These are phyloP conservation scores for Cylloceria caligata DNA, from an alignment of 2,888 invertebrate genomes.

Conservation along the genomic window DNA sequence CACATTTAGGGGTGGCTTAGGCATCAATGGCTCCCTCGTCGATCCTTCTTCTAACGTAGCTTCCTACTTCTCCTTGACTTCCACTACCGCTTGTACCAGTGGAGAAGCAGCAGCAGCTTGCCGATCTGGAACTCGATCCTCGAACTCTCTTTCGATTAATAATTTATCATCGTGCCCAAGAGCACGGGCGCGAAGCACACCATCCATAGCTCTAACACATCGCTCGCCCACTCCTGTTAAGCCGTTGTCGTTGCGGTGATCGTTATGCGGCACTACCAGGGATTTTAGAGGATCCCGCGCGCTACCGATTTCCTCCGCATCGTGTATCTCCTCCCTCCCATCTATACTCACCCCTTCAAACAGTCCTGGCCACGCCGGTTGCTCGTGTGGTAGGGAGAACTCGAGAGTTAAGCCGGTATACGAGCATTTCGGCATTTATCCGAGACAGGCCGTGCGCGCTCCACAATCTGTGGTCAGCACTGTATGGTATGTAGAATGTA, in stretches of 20 bases:
- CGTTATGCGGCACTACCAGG: conserved; percentile 51
- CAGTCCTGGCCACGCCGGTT: not conserved
- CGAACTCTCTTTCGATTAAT: conserved; percentile 62
- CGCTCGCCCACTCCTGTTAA: conserved; percentile 48
- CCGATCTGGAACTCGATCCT: conserved; percentile 54
- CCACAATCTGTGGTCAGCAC: conserved; percentile 68
- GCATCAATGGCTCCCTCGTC: conserved; percentile 46
- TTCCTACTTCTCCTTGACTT: conserved; percentile 35
- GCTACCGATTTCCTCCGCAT: not conserved
- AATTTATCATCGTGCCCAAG: conserved; percentile 62
- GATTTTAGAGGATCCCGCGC: conserved; percentile 40
- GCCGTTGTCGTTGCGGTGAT: conserved; percentile 61
- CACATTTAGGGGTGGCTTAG: conserved; percentile 55
- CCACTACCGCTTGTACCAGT: conserved; percentile 28
- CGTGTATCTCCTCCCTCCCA: not conserved
- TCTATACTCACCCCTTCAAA: not conserved
- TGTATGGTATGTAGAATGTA: not conserved
- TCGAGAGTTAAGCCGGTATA: conserved; percentile 71
- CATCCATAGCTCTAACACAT: conserved; percentile 39
- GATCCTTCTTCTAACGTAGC: conserved; percentile 57
- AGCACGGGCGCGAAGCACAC: conserved; percentile 16
- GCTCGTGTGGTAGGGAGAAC: conserved; percentile 25
- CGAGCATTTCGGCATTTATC: conserved; percentile 75
- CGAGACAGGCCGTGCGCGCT: conserved; percentile 56
- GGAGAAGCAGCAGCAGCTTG: conserved; percentile 44